Percentiles rank a stretch among this genome's conserved stretches.
Conservation (phyloP, 2,888 invertebrate species). For the Polydrusus tereticollis region DNA sequence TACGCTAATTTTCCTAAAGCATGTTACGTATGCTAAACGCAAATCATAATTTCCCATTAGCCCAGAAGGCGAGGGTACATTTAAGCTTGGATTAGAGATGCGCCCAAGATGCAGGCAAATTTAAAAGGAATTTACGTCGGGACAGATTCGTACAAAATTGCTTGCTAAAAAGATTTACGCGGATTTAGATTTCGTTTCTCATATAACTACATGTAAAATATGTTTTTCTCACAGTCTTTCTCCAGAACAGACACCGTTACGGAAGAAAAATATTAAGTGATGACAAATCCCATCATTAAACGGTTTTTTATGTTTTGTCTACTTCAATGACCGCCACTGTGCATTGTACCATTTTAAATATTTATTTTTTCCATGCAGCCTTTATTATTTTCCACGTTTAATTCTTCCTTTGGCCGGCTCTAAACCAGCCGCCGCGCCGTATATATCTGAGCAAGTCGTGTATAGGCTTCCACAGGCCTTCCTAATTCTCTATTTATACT, state of each 20-base stretch:
- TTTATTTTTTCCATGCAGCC: background rate
- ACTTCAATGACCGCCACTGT: too few species aligned
- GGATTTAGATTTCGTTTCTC: too few species aligned
- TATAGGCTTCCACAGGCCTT: conserved; percentile 4
- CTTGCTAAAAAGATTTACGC: too few species aligned
- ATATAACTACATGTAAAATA: too few species aligned
- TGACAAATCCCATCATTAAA: too few species aligned
- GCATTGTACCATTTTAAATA: background rate
- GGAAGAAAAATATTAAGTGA: too few species aligned
- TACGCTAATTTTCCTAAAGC: conserved; percentile 21
- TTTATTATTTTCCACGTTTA: background rate
- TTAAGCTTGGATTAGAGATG: background rate
- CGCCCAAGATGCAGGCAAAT: background rate
- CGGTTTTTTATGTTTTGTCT: too few species aligned
- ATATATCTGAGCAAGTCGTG: conserved; percentile 9
- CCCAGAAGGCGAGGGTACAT: background rate
- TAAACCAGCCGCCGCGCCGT: too few species aligned
- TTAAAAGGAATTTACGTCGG: background rate
- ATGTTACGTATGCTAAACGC: background rate
- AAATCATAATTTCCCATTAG: background rate
- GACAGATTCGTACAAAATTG: background rate
- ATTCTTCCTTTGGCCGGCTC: conserved; percentile 1
- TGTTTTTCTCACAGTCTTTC: too few species aligned
- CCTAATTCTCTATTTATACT: conserved; percentile 20
- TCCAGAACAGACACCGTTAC: too few species aligned